Conservation (phyloP, 2,113 vertebrate species). For the Centrocercus urophasianus region DNA sequence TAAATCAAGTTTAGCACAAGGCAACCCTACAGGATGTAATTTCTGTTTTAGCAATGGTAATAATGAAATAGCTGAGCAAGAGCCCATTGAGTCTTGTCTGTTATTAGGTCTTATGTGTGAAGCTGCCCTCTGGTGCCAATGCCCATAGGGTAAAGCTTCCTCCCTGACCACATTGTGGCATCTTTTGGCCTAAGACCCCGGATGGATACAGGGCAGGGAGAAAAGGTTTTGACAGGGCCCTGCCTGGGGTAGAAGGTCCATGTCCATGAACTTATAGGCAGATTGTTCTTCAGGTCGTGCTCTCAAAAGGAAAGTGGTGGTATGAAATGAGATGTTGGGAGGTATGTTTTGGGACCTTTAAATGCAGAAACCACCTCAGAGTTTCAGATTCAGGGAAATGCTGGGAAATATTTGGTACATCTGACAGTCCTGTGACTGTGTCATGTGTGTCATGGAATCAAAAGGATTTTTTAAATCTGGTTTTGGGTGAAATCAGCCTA, state of each 20-base stretch:
- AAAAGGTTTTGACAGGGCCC: neutral
- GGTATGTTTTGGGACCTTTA: neutral
- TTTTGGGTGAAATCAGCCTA: neutral
- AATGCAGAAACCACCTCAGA: neutral
- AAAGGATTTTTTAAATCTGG: neutral
- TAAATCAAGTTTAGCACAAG: neutral
- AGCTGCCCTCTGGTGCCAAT: accelerated
- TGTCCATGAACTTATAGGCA: accelerated
- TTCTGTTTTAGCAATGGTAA: neutral
- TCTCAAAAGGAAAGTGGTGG: neutral
- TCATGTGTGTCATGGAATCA: neutral
- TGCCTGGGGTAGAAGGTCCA: neutral
- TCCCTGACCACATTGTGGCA: accelerated
- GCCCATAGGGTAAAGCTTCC: accelerated
- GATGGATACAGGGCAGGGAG: neutral
- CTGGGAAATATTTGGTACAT: neutral
- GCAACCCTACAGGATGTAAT: neutral
- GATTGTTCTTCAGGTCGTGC: neutral
- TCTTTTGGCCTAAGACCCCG: neutral
- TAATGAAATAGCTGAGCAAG: neutral
- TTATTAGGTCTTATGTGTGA: neutral
- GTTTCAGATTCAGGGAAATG: neutral
- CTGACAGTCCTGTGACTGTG: neutral
- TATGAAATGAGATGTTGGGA: accelerated
- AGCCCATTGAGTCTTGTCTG: accelerated